Conservation (phyloP, 2,797 vertebrate genomes). For the Triplophysa yarkandensis region DNA sequence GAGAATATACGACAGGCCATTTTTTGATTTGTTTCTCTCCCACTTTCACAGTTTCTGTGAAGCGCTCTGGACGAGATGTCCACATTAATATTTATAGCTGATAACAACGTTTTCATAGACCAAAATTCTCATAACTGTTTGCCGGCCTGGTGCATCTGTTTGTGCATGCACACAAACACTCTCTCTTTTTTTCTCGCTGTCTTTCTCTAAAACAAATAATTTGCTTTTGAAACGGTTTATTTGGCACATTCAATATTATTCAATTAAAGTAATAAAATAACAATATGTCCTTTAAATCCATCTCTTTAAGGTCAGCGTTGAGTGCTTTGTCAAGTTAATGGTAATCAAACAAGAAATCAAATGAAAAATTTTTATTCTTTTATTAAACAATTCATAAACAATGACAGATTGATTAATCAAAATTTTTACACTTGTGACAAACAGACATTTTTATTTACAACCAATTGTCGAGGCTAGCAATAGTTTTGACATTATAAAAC, state of each 20-base stretch:
- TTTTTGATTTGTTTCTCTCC: conserved; percentile 25
- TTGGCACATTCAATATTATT: background rate
- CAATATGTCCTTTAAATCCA: background rate
- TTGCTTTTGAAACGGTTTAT: background rate
- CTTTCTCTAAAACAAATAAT: background rate
- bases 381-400: no score
- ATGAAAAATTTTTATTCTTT: no score
- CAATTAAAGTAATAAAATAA: background rate
- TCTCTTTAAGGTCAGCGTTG: background rate
- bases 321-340: background rate
- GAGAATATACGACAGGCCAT: conserved; percentile 6
- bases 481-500: no score
- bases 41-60: conserved; percentile 36
- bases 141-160: conserved; percentile 38
- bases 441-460: background rate
- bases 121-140: conserved; percentile 52
- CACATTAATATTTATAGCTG: conserved; percentile 55
- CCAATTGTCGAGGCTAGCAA: background rate
- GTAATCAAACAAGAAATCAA: background rate
- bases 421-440: background rate
- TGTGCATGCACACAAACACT: background rate
- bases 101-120: conserved; percentile 39
- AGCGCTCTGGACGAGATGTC: conserved; percentile 40
- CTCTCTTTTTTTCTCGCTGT: background rate
- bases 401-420: background rate